Conservation (phyloP, 2,888 invertebrate species). For the Volucella inflata region DNA sequence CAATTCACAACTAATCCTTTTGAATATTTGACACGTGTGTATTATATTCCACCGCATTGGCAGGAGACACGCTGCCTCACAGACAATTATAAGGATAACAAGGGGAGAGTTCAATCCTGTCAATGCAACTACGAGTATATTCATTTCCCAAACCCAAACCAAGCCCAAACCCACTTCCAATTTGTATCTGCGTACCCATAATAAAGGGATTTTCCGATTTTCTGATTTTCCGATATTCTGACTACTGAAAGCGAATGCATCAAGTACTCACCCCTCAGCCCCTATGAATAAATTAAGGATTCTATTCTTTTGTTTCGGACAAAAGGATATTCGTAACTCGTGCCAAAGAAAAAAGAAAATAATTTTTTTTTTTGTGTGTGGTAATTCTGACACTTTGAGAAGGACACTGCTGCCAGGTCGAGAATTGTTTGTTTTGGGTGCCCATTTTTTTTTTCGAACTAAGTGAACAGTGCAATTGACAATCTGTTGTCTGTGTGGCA, state of each 20-base stretch:
- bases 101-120: constrained; percentile 15
- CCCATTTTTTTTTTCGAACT: constrained; percentile 5
- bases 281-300: constrained; percentile 67
- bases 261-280: constrained; percentile 9
- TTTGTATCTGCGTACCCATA: constrained; percentile 48
- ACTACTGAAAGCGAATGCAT: constrained; percentile 29
- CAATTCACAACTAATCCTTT: constrained; percentile 72
- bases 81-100: constrained; percentile 71
- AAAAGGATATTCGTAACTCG: constrained; percentile 20
- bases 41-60: constrained; percentile 37
- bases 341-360: constrained; percentile 45
- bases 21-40: constrained; percentile 68
- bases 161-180: constrained; percentile 17
- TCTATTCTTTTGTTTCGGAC: constrained; percentile 16
- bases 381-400: constrained; percentile 36
- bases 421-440: constrained; percentile 37
- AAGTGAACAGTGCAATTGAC: constrained; percentile 57
- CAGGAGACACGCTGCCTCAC: constrained; percentile 16
- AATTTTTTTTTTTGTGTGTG: constrained; percentile 15
- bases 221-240: too few species aligned
- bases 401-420: neutral
- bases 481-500: constrained; percentile 46
- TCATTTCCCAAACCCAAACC: too few species aligned
- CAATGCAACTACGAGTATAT: constrained; percentile 44
- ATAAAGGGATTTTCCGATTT: constrained; percentile 46